Conservation (phyloP, 2,888 invertebrate species). For the Athalia cordata region DNA sequence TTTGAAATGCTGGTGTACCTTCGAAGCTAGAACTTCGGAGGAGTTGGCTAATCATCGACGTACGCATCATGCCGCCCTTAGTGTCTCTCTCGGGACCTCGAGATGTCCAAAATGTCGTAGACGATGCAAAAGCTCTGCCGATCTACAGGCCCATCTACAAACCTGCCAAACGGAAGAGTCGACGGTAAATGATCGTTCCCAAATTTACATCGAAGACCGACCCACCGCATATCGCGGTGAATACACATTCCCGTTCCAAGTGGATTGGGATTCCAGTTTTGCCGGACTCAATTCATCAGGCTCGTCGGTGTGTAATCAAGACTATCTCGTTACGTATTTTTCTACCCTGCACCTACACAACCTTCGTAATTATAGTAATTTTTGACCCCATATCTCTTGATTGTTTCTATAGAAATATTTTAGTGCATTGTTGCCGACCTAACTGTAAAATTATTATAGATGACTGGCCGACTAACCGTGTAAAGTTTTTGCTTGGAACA, state of each 20-base stretch:
- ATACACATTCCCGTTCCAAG: constrained; percentile 67
- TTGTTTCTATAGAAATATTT: too few relatives aligned
- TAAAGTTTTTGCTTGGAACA: too few relatives aligned
- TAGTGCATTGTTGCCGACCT: too few relatives aligned
- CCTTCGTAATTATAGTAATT: too few relatives aligned
- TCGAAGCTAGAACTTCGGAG: constrained; percentile 66
- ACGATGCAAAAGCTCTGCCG: constrained; percentile 89
- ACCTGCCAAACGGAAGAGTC: constrained; percentile 75
- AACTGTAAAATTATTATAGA: too few relatives aligned
- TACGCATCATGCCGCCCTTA: constrained; percentile 69
- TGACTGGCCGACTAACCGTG: too few relatives aligned
- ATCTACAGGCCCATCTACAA: constrained; percentile 84
- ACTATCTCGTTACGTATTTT: constrained; percentile 33
- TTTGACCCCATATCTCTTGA: too few relatives aligned
- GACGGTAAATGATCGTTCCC: constrained; percentile 56
- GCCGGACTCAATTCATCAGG: constrained; percentile 66
- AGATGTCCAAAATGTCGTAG: constrained; percentile 91
- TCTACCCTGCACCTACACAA: constrained; percentile 12
- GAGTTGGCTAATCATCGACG: constrained; percentile 68
- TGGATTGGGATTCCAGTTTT: constrained; percentile 67
- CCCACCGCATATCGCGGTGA: constrained; percentile 63
- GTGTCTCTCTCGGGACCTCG: constrained; percentile 79
- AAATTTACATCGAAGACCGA: constrained; percentile 58
- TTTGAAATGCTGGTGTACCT: constrained; percentile 71
- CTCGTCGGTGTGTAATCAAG: constrained; percentile 60